phyloP scores from a whole-genome alignment of 2,888 invertebrate genomes.

The Chrysotoxum bicinctum region DNA sequence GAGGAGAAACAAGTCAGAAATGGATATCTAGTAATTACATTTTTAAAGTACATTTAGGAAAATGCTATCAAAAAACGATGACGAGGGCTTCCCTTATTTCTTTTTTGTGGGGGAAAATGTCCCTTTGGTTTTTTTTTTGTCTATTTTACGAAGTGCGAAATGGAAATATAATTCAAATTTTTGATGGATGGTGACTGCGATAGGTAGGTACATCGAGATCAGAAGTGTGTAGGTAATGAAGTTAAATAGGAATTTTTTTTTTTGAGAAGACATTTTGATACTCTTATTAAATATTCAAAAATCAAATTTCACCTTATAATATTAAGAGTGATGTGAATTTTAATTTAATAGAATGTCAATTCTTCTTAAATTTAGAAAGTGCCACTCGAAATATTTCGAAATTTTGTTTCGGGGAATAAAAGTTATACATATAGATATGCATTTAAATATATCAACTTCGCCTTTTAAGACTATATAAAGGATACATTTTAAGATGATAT shows the following conservation, averaged over 20 bases:
- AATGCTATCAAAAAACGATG: neutral
- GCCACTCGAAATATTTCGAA: neutral
- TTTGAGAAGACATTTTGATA: neutral
- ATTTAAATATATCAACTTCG: too few relatives aligned
- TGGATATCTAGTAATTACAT: constrained; percentile 58
- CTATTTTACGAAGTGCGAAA: constrained; percentile 16
- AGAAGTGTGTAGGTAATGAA: neutral
- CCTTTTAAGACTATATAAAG: too few relatives aligned
- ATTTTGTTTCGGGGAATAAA: neutral
- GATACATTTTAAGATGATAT: too few relatives aligned
- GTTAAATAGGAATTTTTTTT: neutral
- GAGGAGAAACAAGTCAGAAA: constrained; percentile 34
- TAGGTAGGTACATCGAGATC: neutral
- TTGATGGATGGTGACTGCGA: constrained; percentile 24
- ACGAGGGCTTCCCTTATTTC: neutral
- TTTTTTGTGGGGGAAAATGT: neutral
- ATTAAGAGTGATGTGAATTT: neutral
- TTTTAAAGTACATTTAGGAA: constrained; percentile 19
- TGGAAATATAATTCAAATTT: constrained; percentile 25
- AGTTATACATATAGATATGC: too few relatives aligned
- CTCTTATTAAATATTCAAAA: neutral
- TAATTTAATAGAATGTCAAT: neutral
- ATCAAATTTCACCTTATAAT: neutral
- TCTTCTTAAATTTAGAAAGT: neutral
- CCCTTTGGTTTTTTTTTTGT: neutral